Evolutionary conservation across 1,140 invertebrate genomes (phyloP).

Genomic region (Bombyx mandarina): DNA sequence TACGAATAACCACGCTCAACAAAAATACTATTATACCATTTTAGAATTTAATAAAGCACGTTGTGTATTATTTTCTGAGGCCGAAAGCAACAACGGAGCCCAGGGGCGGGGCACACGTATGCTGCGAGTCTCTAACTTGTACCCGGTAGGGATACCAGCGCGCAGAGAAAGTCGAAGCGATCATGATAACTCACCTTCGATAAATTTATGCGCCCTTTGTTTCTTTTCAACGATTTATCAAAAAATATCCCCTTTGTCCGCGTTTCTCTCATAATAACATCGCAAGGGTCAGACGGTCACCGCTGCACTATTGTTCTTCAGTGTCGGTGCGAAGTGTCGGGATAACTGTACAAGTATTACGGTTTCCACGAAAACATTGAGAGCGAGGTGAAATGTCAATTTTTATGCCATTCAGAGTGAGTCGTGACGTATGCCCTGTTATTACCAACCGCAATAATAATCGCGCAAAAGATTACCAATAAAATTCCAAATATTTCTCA

Average conservation of each 20-base stretch:
- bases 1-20: too few relatives aligned
- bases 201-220: slow-evolving; percentile 67
- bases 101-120: slow-evolving; percentile 13
- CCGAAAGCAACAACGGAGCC: slow-evolving; percentile 6
- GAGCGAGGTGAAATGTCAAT: too few relatives aligned
- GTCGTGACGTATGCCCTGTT: too few relatives aligned
- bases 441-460: too few relatives aligned
- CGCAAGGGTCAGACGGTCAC: too few relatives aligned
- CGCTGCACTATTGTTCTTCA: too few relatives aligned
- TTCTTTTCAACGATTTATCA: slow-evolving; percentile 65
- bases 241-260: slow-evolving; percentile 32
- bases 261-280: not conserved
- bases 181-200: slow-evolving; percentile 52
- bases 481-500: too few relatives aligned
- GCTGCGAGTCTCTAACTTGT: slow-evolving; percentile 7
- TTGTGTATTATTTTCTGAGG: slow-evolving; percentile 12
- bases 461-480: too few relatives aligned
- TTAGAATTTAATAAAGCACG: slow-evolving; percentile 5
- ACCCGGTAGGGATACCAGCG: slow-evolving; percentile 23
- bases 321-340: too few relatives aligned
- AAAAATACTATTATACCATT: not conserved
- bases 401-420: too few relatives aligned
- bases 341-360: too few relatives aligned
- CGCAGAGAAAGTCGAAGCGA: slow-evolving; percentile 57
- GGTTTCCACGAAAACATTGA: too few relatives aligned